Conservation (phyloP, 2,888 invertebrate genomes). For the Eupithecia tripunctaria region DNA sequence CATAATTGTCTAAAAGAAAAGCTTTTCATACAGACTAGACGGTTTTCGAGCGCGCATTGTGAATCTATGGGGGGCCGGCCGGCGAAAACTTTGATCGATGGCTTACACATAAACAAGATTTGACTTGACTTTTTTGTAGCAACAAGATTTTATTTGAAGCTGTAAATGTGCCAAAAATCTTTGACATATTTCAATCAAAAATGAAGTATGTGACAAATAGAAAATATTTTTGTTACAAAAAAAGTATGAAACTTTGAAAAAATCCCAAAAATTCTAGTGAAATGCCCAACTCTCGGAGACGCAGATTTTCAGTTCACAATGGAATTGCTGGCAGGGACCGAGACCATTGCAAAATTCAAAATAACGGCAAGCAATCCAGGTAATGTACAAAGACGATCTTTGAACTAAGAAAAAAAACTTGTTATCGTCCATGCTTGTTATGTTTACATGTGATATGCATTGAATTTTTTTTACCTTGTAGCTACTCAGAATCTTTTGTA, state of each 20-base stretch:
- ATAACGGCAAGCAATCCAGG: conserved; percentile 58
- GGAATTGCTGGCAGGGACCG: conserved; percentile 51
- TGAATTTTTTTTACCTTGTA: background rate
- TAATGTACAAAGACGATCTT: conserved; percentile 42
- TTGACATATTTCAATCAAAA: conserved; percentile 30
- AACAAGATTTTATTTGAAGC: background rate
- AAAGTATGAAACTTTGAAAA: conserved; percentile 38
- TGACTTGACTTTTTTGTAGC: background rate
- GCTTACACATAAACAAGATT: background rate
- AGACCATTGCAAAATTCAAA: conserved; percentile 57
- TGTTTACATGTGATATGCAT: background rate
- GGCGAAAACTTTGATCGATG: too few relatives aligned
- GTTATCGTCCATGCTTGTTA: too few relatives aligned
- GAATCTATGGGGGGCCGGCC: too few relatives aligned
- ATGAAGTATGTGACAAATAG: conserved; percentile 25
- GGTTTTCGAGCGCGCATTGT: too few relatives aligned
- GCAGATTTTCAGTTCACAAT: conserved; percentile 74
- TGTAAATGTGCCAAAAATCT: background rate
- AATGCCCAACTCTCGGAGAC: conserved; percentile 76
- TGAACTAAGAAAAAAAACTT: background rate
- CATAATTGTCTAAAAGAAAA: too few relatives aligned
- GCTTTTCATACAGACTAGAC: too few relatives aligned
- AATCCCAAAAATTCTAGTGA: conserved; percentile 53
- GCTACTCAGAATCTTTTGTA: background rate
- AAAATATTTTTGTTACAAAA: conserved; percentile 21